Base-by-base conservation (phyloP, 2,113 vertebrate genomes). In the Odocoileus virginianus region DNA sequence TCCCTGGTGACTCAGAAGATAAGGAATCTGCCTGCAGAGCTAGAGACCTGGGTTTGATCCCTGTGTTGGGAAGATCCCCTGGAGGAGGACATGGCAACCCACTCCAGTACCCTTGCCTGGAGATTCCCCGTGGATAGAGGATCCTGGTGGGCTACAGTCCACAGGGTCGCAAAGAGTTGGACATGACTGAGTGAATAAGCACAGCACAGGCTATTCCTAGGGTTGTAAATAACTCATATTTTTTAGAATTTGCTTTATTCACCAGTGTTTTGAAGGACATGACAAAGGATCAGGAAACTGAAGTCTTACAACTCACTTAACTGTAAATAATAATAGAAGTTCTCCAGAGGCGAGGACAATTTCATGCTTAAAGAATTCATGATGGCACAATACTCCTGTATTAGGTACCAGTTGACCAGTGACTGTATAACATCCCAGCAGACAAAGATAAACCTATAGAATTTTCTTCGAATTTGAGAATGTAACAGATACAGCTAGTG, bases 391-490 rank as follows among this genome's bases (percentile, higher is more conserved):
- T 87, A 74, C 47, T 83, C 36, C 30, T 5, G 3, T 85, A 19
- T 21, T 60, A 3, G 47, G 45, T 97, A n/a, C 57, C 71, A 47
- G 45, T 84, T 58, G 60, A 64, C 30, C 60, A 87, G 33, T 17
- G 45, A 43, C 47, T 78, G 12, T 88, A 74, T 45, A 85, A n/a
- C 27, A 45, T 64, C 78, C 33, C 74, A 82, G 45, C 61, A 60
- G 52, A 71, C 23, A 55, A 87, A 87, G 81, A 67, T 57, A 40
- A 87, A 28, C 21, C 25, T 87, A 13, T 27, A 84, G 67, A 43
- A 14, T 86, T 87, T 81, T n/a, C 17, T 97, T 86, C 90, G 30
- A 89, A 60, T 96, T 92, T 88, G 82, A 96, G n/a, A 47, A 28
- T 84, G 23, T 47, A 55, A 15, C 9, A 47, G 40, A 1, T 81